A percentile compares a stretch with the other conserved stretches of the same genome.
These are phyloP conservation scores for Pachymerium ferrugineum DNA, from an alignment of 2,888 invertebrate genomes.

Conservation along the genomic window DNA sequence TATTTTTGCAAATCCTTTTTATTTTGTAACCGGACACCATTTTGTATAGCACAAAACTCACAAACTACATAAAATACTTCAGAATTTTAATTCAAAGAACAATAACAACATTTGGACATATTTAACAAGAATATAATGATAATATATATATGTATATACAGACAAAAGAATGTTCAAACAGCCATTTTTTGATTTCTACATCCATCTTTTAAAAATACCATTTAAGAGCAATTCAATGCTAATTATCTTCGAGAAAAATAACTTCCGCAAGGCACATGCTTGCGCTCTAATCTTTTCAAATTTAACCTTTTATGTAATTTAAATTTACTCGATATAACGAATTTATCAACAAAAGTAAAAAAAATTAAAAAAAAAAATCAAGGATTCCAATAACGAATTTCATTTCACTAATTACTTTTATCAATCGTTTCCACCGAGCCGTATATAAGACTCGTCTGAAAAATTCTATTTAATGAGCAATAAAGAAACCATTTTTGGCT, in stretches of 20 bases:
- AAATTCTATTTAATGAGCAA: conserved; percentile 12
- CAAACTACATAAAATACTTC: neutral
- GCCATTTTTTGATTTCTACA: neutral
- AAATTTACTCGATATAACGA: neutral
- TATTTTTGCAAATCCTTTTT: too few relatives aligned
- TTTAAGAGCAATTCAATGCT: neutral
- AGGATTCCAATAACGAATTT: too few relatives aligned
- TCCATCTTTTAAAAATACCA: neutral
- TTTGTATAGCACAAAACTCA: neutral
- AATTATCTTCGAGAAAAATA: conserved; percentile 1
- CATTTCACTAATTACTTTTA: too few relatives aligned
- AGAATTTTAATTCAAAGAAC: conserved; percentile 1
- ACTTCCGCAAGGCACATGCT: neutral
- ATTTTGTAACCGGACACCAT: too few relatives aligned
- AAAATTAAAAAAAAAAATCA: conserved; percentile 15
- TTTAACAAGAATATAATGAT: conserved; percentile 1
- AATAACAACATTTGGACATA: conserved; percentile 11
- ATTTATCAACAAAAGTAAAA: neutral
- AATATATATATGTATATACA: neutral
- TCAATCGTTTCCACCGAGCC: too few relatives aligned
- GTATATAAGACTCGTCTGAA: too few relatives aligned
- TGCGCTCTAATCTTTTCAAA: neutral
- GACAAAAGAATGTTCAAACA: conserved; percentile 4
- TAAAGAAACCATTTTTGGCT: neutral
- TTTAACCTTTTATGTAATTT: neutral